phyloP scores from a whole-genome alignment of 1,140 invertebrate species.

The Hyles vespertilio region DNA sequence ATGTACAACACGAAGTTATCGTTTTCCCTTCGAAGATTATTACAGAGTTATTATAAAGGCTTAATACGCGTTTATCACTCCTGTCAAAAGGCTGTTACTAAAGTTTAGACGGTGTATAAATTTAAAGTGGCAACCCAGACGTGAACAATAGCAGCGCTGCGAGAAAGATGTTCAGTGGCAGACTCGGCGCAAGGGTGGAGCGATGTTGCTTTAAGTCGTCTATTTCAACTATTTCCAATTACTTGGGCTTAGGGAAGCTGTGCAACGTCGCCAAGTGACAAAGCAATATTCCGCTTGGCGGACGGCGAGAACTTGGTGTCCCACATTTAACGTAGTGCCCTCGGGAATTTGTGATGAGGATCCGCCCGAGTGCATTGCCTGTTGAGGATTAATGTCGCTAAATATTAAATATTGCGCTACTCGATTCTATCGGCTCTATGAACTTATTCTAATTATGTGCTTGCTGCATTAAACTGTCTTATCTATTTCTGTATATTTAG shows the following conservation, averaged over 20 bases:
- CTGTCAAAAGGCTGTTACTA: too few species aligned
- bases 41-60: too few species aligned
- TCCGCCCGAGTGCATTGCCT: conserved; percentile 47
- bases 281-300: conserved; percentile 67
- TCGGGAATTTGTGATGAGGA: conserved; percentile 65
- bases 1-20: too few species aligned
- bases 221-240: conserved; percentile 74
- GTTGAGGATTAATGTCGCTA: conserved; percentile 51
- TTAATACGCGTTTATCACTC: too few species aligned
- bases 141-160: neutral
- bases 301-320: conserved; percentile 58
- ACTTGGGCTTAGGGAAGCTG: conserved; percentile 66
- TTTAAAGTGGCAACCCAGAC: too few species aligned
- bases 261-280: conserved; percentile 70
- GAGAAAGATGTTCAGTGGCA: conserved; percentile 18
- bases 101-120: too few species aligned
- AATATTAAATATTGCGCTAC: conserved; percentile 47
- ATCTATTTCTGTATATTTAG: too few species aligned
- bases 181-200: conserved; percentile 15
- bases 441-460: neutral
- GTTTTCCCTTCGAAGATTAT: too few species aligned
- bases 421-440: neutral
- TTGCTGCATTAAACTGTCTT: too few species aligned
- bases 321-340: conserved; percentile 65
- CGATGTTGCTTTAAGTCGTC: conserved; percentile 41